A percentile compares a stretch with the other conserved stretches of the same genome.
Evolutionary conservation across 2,113 vertebrate genomes (phyloP).

Genomic region (Pachypanchax playfairii): DNA sequence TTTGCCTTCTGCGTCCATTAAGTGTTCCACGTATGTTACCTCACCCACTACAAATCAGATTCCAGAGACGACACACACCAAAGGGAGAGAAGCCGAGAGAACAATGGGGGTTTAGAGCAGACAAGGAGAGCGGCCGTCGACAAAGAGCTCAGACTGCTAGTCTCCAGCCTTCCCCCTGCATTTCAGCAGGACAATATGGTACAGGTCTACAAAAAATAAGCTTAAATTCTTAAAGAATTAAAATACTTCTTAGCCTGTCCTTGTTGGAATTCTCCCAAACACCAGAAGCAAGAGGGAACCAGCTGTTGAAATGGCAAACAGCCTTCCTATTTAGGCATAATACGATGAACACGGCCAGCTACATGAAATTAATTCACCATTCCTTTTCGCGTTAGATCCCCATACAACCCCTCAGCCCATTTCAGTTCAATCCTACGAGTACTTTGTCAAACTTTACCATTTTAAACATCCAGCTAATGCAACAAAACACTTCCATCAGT

Average conservation of each 20-base stretch:
- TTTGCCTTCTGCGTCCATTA: conserved; percentile 99
- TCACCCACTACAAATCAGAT: conserved; percentile 99
- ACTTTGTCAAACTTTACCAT: conserved; percentile 45
- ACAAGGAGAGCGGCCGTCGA: conserved; percentile 89
- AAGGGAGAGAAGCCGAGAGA: conserved; percentile 99
- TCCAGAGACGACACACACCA: conserved; percentile 99
- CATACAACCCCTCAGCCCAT: conserved; percentile 38
- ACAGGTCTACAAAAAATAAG: conserved; percentile 95
- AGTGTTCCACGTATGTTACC: conserved; percentile 99
- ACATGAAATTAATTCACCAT: conserved; percentile 40
- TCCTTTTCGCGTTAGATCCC: conserved; percentile 48
- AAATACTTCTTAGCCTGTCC: conserved; percentile 77
- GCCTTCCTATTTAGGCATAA: conserved; percentile 47
- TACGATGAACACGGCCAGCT: conserved; percentile 51
- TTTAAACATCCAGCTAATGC: conserved; percentile 49
- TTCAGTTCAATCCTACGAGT: conserved; percentile 52
- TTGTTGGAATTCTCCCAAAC: conserved; percentile 69
- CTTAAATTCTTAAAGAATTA: conserved; percentile 32
- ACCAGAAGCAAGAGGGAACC: conserved; percentile 72
- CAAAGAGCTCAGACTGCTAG: conserved; percentile 91
- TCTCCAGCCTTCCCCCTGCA: conserved; percentile 90
- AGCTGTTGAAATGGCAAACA: conserved; percentile 56
- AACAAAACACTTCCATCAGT: conserved; percentile 50
- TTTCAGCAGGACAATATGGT: conserved; percentile 87
- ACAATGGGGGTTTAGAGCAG: conserved; percentile 99